A percentile compares a stretch with the other conserved stretches of the same genome.
These are phyloP conservation scores for Solenopsis fugax DNA, from an alignment of 1,140 invertebrate genomes.

Conservation along the genomic window DNA sequence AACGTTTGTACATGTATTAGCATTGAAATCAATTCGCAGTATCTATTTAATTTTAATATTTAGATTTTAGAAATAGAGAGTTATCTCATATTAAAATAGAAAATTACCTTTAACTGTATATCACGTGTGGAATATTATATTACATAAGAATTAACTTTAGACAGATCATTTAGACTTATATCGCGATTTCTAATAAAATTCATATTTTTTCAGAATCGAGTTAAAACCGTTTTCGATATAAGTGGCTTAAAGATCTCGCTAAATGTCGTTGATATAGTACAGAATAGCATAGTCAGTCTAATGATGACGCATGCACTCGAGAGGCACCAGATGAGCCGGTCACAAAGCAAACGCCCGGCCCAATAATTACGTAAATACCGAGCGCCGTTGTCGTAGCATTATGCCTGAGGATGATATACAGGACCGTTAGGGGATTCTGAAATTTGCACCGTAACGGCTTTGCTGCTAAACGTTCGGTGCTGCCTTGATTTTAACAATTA, in stretches of 20 bases:
- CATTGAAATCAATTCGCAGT: too few relatives aligned
- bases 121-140: neutral
- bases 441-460: slow-evolving; percentile 33
- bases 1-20: too few relatives aligned
- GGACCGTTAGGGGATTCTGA: slow-evolving; percentile 10
- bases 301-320: slow-evolving; percentile 63
- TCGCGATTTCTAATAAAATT: neutral
- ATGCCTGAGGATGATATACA: slow-evolving; percentile 64
- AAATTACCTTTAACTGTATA: neutral
- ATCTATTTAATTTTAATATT: neutral
- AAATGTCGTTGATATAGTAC: neutral
- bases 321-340: neutral
- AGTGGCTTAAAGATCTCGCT: slow-evolving; percentile 1
- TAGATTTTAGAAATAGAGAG: neutral
- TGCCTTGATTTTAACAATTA: slow-evolving; percentile 30
- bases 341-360: slow-evolving; percentile 59
- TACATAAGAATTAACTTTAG: neutral
- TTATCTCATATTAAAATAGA: neutral
- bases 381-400: slow-evolving; percentile 43
- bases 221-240: neutral
- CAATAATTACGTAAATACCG: slow-evolving; percentile 78
- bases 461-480: neutral
- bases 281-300: slow-evolving; percentile 15
- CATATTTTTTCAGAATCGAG: neutral
- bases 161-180: neutral